phyloP scores from a whole-genome alignment of 2,888 invertebrate genomes.

The Pristionchus maxplancki region DNA sequence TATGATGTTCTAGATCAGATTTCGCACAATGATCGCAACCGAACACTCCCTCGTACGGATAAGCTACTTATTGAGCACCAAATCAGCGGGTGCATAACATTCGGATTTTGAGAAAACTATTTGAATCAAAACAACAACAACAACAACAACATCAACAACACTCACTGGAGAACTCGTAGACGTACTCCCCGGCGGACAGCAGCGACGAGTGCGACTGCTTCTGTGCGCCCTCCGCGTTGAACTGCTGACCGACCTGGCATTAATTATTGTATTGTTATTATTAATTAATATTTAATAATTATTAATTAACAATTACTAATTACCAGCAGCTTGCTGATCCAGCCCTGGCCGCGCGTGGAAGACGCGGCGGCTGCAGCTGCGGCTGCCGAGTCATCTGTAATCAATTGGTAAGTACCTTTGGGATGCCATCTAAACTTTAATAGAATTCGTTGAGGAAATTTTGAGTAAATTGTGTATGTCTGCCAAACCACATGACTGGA shows the following conservation, averaged over 20 bases:
- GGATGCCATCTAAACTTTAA: too few species aligned
- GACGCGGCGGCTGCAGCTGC: neutral
- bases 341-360: slow-evolving; percentile 62
- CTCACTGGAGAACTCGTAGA: slow-evolving; percentile 91
- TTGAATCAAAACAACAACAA: neutral
- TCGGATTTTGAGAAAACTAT: neutral
- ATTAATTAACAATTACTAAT: neutral
- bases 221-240: slow-evolving; percentile 54
- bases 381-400: neutral
- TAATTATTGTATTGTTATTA: neutral
- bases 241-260: slow-evolving; percentile 55
- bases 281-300: neutral
- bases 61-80: neutral
- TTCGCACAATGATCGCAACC: too few species aligned
- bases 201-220: slow-evolving; percentile 88
- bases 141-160: slow-evolving; percentile 43
- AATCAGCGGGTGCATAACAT: neutral
- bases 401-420: too few species aligned
- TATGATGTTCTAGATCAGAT: too few species aligned
- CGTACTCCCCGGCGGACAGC: slow-evolving; percentile 94
- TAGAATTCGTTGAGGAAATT: too few species aligned
- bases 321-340: slow-evolving; percentile 73
- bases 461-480: too few species aligned
- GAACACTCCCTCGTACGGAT: neutral
- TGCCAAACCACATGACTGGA: too few species aligned